Base-by-base conservation (phyloP, 2,888 invertebrate genomes). In the Heliconius aoede region DNA sequence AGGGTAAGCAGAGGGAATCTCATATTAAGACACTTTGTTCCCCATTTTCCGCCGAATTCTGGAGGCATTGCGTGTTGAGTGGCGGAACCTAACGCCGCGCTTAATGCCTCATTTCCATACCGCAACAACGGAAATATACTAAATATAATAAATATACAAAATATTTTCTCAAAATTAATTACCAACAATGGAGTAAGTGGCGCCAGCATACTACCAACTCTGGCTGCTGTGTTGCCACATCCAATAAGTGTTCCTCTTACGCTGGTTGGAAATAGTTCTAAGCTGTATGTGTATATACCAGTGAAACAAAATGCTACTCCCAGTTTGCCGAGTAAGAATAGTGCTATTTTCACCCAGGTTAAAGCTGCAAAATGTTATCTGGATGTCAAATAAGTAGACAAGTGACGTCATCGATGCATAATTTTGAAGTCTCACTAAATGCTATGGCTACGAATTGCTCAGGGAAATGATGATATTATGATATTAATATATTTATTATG, bases 251-350 rank as follows among this genome's bases (percentile, higher is more conserved):
- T 89, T 8, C 91, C 92, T 82, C 92, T 85, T 1, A 90, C 90
- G 62, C 91, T 92, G 1, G 92, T 92, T 0, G 92, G 92, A 74
- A 91, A 92, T 26, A 92, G 79, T 79, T 92, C 92, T 79, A 92
- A 81, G 60, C 89, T 90, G 76, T 91, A 92, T 0, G 91, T 92
- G 76, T 89, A 91, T 60, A 91, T 88, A 3, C 91, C 90, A 51
- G 91, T 92, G 60, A 91, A 91, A 74, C 91, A 91, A 40, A 91
- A 83, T 0, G 90, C 90, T 1, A 90, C 88, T 11, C 88, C 89
- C 3, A 91, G 81, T 83, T 92, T 92, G 11, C 90, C 90, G 18
- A 87, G 60, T 51, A 92, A 80, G 78, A 92, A 92, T 30, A 92
- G 78, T 0, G 85, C 18, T 1, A 92, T 77, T 79, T 90, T 91